Base-by-base conservation (phyloP, 2,888 invertebrate genomes). In the Listrodromus nycthemerus region DNA sequence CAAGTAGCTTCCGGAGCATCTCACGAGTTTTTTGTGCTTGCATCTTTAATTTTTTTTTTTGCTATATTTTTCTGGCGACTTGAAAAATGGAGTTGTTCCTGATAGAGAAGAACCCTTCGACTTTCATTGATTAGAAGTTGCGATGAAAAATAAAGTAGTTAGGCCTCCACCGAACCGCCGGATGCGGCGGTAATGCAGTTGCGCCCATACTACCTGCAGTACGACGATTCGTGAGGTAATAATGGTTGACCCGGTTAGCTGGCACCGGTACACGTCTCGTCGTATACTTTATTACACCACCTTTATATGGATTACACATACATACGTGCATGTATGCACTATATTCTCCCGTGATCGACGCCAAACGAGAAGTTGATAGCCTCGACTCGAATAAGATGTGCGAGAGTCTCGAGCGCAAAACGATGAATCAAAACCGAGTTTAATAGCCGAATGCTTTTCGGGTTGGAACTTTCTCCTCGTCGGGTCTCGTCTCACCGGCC, bases 331-430 rank as follows among this genome's bases (percentile, higher is more conserved):
- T 52, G 37, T 65, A 30, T 30, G 45, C 16, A 24, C 19, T 45
- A 16, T 45, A 45, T 45, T n/a, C 19, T 50, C 73, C 73, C 55
- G 73, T 21, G 73, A 80, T 84, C 81, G 78, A 70, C 65, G 48
- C 48, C 61, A 33, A 78, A 81, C 52, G 75, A 63, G 77, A 88
- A 89, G 85, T 86, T 85, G 89, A 87, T 88, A 86, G 76, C 89
- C 89, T 89, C 87, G 88, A 86, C 88, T 88, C 86, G 82, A 73
- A 82, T 84, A 74, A 83, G 63, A 88, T 90, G 90, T 81, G 90
- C 90, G 83, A 67, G 89, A 80, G 71, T 90, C 88, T 33, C 88
- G 88, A n/a, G 80, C 83, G 82, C 89, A 48, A 73, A 30, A 24
- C 3, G 48, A 74, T 61, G 19, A 63, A 63, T 73, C 73, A 73